Percentiles rank a stretch among this genome's conserved stretches.
These are phyloP conservation scores for Struthidea cinerea DNA, from an alignment of 2,113 vertebrate species.

Conservation along the genomic window DNA sequence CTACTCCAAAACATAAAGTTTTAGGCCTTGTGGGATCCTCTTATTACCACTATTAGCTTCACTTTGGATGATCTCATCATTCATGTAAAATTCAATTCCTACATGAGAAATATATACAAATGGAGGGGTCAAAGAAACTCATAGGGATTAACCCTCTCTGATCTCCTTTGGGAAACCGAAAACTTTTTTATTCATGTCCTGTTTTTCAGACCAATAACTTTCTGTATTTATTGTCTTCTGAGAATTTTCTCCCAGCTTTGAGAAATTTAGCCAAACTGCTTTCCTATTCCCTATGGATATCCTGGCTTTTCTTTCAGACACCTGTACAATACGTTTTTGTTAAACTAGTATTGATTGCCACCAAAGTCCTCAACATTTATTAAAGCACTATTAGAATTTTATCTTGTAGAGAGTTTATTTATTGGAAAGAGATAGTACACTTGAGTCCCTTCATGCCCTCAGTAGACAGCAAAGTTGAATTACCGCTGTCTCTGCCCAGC, in stretches of 20 bases:
- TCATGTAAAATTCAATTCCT: constrained; percentile 20
- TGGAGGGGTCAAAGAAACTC: constrained; percentile 9
- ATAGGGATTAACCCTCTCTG: constrained; percentile 4
- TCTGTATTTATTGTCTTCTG: constrained; percentile 9
- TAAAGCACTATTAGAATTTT: not conserved
- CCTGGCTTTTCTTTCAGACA: not conserved
- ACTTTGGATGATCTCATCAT: constrained; percentile 30
- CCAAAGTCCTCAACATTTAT: not conserved
- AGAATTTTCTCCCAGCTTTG: constrained; percentile 7
- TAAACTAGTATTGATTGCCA: not conserved
- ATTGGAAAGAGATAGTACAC: not conserved
- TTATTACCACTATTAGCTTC: not conserved
- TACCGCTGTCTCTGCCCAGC: not conserved
- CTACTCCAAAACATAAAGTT: not conserved
- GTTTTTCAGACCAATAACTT: constrained; percentile 32
- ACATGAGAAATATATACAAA: not conserved
- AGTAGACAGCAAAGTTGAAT: not conserved
- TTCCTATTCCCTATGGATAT: not conserved
- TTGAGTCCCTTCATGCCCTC: not conserved
- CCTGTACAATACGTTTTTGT: not conserved
- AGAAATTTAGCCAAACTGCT: not conserved
- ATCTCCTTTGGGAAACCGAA: constrained; percentile 9
- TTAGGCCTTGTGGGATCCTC: not conserved
- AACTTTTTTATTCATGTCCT: not conserved
- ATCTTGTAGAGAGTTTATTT: not conserved